These are phyloP conservation scores for Nephila pilipes DNA, from an alignment of 1,140 invertebrate species.

Conservation along the genomic window DNA sequence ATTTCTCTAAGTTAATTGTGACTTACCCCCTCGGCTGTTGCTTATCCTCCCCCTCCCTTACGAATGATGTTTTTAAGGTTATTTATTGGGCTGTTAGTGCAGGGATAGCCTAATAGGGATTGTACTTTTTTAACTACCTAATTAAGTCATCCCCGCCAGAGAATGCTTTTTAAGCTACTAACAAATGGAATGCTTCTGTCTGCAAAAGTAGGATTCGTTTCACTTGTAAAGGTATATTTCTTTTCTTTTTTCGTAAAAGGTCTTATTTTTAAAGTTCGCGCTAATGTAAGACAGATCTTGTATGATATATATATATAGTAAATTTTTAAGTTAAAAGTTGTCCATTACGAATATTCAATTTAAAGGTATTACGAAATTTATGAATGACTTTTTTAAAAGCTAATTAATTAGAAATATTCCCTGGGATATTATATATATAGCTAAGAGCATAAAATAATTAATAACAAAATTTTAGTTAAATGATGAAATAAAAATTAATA, in stretches of 20 bases:
- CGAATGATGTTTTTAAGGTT: conserved; percentile 50
- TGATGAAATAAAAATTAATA: too few species aligned
- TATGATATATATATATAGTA: too few species aligned
- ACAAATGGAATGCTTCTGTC: neutral
- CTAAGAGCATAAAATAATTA: too few species aligned
- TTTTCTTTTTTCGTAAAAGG: neutral
- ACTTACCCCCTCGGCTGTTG: neutral
- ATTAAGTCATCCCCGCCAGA: conserved; percentile 48
- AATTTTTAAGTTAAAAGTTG: too few species aligned
- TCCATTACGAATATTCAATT: too few species aligned
- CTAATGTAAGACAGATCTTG: too few species aligned
- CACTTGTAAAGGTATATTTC: neutral
- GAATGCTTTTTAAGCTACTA: neutral
- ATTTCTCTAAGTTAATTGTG: conserved; percentile 51
- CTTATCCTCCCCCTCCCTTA: neutral
- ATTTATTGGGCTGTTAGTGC: conserved; percentile 68
- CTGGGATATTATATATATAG: too few species aligned
- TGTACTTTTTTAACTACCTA: conserved; percentile 53
- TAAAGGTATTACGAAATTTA: too few species aligned
- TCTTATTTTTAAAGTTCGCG: too few species aligned
- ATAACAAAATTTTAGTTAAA: too few species aligned
- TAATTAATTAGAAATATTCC: too few species aligned
- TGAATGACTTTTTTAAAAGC: too few species aligned
- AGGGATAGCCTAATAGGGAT: neutral
- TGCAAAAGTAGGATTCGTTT: neutral